Percentiles rank a stretch among this genome's conserved stretches.
phyloP scores from a whole-genome alignment of 2,113 vertebrate species.

The Nesoenas mayeri region DNA sequence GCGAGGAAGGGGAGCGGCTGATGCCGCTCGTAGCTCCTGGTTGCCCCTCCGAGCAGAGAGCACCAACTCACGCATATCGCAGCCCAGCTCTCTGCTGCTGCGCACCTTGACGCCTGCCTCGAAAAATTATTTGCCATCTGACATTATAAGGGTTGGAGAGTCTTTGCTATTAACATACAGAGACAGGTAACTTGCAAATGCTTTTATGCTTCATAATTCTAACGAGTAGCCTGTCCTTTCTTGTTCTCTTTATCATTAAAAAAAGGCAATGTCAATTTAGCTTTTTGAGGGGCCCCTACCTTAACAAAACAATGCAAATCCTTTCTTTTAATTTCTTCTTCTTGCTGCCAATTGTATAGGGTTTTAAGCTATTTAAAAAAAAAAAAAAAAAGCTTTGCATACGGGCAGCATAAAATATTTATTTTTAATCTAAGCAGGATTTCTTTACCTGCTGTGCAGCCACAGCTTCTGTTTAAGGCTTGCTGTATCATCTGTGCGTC shows the following conservation, averaged over 20 bases:
- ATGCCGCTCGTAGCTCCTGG: not conserved
- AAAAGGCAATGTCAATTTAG: not conserved
- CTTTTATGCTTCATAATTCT: not conserved
- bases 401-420: conserved; percentile 66
- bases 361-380: conserved; percentile 27
- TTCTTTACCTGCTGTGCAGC: conserved; percentile 68
- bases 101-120: not conserved
- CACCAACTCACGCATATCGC: not conserved
- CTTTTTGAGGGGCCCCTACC: not conserved
- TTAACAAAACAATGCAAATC: not conserved
- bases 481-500: conserved; percentile 53
- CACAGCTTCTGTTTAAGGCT: conserved; percentile 52
- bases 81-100: not conserved
- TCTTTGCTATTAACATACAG: not conserved
- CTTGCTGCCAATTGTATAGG: not conserved
- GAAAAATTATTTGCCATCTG: not conserved
- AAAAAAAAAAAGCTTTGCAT: not conserved
- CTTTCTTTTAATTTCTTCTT: not conserved
- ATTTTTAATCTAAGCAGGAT: conserved; percentile 71
- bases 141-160: not conserved
- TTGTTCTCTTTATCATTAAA: not conserved
- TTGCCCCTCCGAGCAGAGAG: not conserved
- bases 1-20: not conserved
- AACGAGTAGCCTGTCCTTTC: not conserved
- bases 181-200: not conserved